phyloP scores from a whole-genome alignment of 1,140 invertebrate species.

The Drosophila rhopaloa region DNA sequence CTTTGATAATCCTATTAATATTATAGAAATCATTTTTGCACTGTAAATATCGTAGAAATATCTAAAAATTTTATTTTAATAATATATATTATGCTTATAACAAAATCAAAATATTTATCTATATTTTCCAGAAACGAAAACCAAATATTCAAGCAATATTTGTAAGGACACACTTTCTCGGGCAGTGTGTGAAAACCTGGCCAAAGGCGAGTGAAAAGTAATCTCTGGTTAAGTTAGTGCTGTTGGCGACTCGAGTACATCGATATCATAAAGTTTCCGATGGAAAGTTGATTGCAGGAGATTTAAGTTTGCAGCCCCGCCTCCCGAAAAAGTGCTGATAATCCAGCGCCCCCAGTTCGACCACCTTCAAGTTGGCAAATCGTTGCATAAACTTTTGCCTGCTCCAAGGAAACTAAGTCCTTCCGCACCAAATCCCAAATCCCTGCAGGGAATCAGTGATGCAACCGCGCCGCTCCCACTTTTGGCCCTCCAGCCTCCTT shows the following conservation, averaged over 20 bases:
- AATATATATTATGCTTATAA: too few species aligned
- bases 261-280: constrained; percentile 37
- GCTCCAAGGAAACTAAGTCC: constrained; percentile 3
- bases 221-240: constrained; percentile 18
- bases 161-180: too few species aligned
- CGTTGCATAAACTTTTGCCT: constrained; percentile 37
- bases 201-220: constrained; percentile 1
- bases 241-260: constrained; percentile 9
- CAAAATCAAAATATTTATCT: too few species aligned
- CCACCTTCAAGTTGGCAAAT: constrained; percentile 24
- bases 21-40: too few species aligned
- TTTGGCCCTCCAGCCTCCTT: too few species aligned
- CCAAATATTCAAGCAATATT: too few species aligned
- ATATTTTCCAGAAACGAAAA: too few species aligned
- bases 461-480: not conserved
- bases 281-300: constrained; percentile 35
- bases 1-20: not conserved
- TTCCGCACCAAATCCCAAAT: not conserved
- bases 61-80: too few species aligned
- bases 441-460: constrained; percentile 1
- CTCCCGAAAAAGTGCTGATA: constrained; percentile 7
- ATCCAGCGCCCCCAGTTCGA: not conserved
- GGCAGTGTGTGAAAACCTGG: not conserved
- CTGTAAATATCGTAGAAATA: too few species aligned
- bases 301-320: constrained; percentile 17